phyloP scores from a whole-genome alignment of 2,797 vertebrate species.

The Bothrops alternatus region DNA sequence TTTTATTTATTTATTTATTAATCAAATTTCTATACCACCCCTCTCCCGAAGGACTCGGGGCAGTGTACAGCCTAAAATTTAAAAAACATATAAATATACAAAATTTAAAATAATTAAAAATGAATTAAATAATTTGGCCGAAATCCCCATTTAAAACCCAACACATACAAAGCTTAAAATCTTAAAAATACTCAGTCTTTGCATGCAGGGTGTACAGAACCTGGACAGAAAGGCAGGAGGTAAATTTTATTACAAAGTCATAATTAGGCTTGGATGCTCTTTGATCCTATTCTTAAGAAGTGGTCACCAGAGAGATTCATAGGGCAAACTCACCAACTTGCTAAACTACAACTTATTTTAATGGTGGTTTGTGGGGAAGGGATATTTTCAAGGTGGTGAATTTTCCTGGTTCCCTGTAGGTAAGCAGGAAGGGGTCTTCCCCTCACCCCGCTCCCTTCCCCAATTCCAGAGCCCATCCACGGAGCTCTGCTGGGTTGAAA shows the following conservation, averaged over 20 bases:
- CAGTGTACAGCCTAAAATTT: no score
- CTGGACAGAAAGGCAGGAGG: background rate
- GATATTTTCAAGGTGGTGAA: background rate
- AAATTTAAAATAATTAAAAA: no score
- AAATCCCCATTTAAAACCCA: no score
- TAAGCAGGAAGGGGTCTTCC: background rate
- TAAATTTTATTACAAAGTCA: background rate
- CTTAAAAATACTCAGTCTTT: no score
- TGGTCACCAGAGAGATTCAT: background rate
- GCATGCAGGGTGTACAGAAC: background rate
- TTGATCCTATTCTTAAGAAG: background rate
- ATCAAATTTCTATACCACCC: no score
- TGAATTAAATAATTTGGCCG: no score
- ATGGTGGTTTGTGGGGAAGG: background rate
- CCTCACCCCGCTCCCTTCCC: background rate
- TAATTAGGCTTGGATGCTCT: background rate
- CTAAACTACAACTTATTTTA: background rate
- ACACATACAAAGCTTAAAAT: no score
- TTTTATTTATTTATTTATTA: no score
- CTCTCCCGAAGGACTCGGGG: no score
- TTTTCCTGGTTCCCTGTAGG: background rate
- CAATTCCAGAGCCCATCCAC: background rate
- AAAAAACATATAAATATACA: no score
- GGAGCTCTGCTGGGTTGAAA: background rate
- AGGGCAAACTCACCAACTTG: background rate